A percentile compares a stretch with the other conserved stretches of the same genome.
Conservation (phyloP, 2,888 invertebrate genomes). For the Mythimna vitellina region DNA sequence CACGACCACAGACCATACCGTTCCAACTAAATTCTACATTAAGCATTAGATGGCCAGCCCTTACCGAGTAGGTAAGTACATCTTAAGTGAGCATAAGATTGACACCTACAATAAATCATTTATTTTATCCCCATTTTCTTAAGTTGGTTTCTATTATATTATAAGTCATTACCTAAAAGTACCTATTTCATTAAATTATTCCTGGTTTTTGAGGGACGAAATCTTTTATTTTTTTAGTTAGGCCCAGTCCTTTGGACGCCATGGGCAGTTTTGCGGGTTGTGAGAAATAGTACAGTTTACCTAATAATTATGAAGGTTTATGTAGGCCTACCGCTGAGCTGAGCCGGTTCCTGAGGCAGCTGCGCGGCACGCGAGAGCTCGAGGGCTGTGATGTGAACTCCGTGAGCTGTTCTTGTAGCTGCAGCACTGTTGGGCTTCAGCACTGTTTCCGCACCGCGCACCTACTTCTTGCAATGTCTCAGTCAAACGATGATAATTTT, state of each 20-base stretch:
- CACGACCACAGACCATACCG: neutral
- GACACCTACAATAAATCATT: constrained; percentile 6
- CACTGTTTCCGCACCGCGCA: neutral
- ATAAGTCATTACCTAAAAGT: neutral
- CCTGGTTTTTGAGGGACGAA: constrained; percentile 40
- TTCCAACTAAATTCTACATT: neutral
- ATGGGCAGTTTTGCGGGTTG: constrained; percentile 22
- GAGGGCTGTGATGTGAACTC: neutral
- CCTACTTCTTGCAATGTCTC: neutral
- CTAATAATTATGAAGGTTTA: neutral
- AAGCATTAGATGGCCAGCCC: neutral
- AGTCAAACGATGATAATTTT: neutral
- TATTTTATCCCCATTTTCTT: neutral
- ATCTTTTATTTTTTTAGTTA: constrained; percentile 31
- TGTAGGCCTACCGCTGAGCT: neutral
- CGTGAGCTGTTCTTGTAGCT: neutral
- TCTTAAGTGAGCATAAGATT: neutral
- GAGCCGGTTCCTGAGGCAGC: neutral
- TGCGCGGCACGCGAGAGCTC: neutral
- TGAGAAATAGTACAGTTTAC: constrained; percentile 1
- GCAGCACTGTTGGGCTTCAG: no score
- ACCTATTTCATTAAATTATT: neutral
- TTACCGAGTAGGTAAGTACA: neutral
- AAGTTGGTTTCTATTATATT: neutral
- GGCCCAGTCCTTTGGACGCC: constrained; percentile 40